A percentile compares a stretch with the other conserved stretches of the same genome.
phyloP scores from a whole-genome alignment of 2,888 invertebrate species.

The Drosophila ustulata region DNA sequence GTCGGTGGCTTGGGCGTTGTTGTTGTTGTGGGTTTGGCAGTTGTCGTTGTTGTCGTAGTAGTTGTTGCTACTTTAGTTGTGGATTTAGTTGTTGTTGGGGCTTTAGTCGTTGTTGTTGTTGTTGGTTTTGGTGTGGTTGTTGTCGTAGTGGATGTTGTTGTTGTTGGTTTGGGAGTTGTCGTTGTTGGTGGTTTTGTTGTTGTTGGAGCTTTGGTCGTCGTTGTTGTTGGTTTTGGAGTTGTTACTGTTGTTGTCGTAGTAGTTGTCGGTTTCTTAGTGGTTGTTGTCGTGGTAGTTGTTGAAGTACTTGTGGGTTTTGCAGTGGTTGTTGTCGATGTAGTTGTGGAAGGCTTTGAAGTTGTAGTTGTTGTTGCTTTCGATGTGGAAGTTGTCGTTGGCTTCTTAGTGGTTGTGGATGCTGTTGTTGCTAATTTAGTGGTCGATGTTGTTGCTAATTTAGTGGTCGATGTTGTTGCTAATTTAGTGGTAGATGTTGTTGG shows the following conservation, averaged over 20 bases:
- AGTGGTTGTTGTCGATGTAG: background rate
- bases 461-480: no score
- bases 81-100: background rate
- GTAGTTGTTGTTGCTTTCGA: no score
- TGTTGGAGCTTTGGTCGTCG: background rate
- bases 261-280: background rate
- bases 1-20: background rate
- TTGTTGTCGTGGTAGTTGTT: constrained; percentile 14
- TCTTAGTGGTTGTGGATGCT: constrained; percentile 1
- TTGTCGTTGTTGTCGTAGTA: background rate
- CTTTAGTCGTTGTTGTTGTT: background rate
- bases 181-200: background rate
- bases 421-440: no score
- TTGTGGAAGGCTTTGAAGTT: background rate
- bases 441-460: no score
- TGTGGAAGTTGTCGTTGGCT: background rate
- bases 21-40: background rate
- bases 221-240: background rate
- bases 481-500: no score
- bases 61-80: background rate
- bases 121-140: constrained; percentile 6
- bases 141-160: constrained; percentile 9
- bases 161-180: background rate
- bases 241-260: no score
- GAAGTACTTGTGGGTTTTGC: background rate